Conservation (phyloP, 2,888 invertebrate genomes). For the Piscicola geometra region DNA sequence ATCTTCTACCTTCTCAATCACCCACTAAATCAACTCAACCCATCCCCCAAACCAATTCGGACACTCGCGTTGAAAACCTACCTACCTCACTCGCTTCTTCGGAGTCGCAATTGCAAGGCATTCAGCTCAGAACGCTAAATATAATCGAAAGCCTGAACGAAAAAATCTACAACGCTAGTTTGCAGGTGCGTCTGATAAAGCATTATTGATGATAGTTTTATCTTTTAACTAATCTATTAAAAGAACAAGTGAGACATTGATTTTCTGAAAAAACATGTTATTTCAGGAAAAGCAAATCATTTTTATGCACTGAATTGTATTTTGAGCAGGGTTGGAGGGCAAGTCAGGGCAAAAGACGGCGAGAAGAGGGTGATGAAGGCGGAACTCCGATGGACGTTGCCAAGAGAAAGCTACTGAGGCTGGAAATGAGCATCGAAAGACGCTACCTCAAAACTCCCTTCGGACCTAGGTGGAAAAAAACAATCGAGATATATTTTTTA, state of each 20-base stretch:
- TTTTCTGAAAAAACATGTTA: too few relatives aligned
- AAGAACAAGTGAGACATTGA: too few relatives aligned
- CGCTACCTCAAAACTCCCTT: constrained; percentile 88
- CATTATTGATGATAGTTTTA: too few relatives aligned
- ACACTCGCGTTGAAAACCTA: too few relatives aligned
- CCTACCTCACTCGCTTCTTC: too few relatives aligned
- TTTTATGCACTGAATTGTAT: too few relatives aligned
- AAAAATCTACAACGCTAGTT: constrained; percentile 51
- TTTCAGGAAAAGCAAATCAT: too few relatives aligned
- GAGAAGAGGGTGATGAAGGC: constrained; percentile 29
- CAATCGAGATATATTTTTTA: too few relatives aligned
- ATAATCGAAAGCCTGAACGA: constrained; percentile 54
- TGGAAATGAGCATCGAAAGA: constrained; percentile 86
- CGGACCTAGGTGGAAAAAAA: constrained; percentile 61
- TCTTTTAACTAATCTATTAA: too few relatives aligned
- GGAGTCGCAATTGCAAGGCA: constrained; percentile 58
- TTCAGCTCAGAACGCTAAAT: constrained; percentile 73
- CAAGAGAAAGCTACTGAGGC: constrained; percentile 69
- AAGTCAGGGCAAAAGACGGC: constrained; percentile 44
- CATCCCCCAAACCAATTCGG: background rate
- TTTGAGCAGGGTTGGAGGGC: background rate
- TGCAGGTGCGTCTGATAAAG: too few relatives aligned
- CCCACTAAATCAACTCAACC: background rate
- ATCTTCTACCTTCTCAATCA: background rate
- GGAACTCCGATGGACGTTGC: constrained; percentile 59